Percentiles rank a stretch among this genome's conserved stretches.
Conservation (phyloP, 1,140 invertebrate genomes). For the Calosoma granatense region DNA sequence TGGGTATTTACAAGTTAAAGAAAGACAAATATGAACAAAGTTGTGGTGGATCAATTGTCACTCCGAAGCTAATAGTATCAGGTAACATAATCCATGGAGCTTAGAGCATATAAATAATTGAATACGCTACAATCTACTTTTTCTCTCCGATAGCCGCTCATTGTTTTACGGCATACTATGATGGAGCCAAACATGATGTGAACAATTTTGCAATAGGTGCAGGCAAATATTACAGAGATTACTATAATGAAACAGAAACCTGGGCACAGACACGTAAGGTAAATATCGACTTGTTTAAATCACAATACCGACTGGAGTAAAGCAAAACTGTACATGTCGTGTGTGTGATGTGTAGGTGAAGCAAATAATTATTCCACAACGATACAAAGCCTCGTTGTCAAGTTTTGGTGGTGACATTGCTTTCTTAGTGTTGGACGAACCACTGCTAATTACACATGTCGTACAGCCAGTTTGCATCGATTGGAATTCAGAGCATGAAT, state of each 20-base stretch:
- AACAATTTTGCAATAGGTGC: background rate
- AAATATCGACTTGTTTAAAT: too few relatives aligned
- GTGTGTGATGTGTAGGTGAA: conserved; percentile 5
- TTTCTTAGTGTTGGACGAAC: conserved; percentile 27
- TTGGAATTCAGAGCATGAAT: conserved; percentile 33
- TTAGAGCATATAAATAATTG: background rate
- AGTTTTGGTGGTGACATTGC: conserved; percentile 32
- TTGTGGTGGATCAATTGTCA: conserved; percentile 40
- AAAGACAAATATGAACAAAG: conserved; percentile 28
- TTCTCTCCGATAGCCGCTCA: background rate
- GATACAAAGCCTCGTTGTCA: conserved; percentile 26
- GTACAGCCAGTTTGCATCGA: conserved; percentile 35
- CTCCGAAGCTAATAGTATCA: conserved; percentile 26
- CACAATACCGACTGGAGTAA: too few relatives aligned
- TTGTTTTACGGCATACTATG: background rate
- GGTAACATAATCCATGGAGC: conserved; percentile 16
- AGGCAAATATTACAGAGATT: background rate
- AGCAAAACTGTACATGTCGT: too few relatives aligned
- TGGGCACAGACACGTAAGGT: too few relatives aligned
- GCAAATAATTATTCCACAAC: conserved; percentile 5
- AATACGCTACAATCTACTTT: background rate
- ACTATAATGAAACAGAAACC: background rate
- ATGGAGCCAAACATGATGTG: background rate
- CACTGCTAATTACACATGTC: conserved; percentile 27
- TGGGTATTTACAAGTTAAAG: conserved; percentile 36